Evolutionary conservation across 2,888 invertebrate genomes (phyloP).

Genomic region (Folsomia candida): DNA sequence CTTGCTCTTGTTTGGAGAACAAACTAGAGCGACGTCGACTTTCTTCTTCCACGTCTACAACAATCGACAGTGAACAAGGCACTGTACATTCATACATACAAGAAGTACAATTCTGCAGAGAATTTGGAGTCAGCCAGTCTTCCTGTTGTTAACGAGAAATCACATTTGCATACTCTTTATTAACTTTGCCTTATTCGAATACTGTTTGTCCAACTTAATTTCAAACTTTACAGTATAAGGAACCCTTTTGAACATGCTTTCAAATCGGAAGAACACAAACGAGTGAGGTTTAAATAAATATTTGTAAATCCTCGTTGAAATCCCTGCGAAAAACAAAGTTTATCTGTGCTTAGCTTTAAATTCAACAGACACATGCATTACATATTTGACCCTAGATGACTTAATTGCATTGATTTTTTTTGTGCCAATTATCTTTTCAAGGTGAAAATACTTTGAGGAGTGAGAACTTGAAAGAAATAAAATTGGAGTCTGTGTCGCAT

Average conservation of each 20-base stretch:
- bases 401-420: too few species aligned
- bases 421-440: conserved; percentile 5
- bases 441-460: too few species aligned
- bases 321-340: too few species aligned
- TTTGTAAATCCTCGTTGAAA: too few species aligned
- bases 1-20: background rate
- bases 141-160: conserved; percentile 17
- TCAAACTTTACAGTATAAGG: background rate
- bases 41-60: background rate
- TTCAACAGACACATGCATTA: too few species aligned
- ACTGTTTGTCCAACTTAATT: background rate
- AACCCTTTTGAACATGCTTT: too few species aligned
- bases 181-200: background rate
- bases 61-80: background rate
- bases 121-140: background rate
- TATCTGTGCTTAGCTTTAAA: too few species aligned
- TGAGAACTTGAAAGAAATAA: conserved; percentile 4
- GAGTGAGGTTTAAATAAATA: too few species aligned
- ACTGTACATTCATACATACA: background rate
- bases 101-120: background rate
- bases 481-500: too few species aligned
- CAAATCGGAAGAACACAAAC: too few species aligned
- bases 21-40: background rate
- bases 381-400: too few species aligned
- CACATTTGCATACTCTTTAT: conserved; percentile 15